Evolutionary conservation across 1,140 invertebrate genomes (phyloP), one percentile per base, ranked within the genome.

Genomic region (Penaeus chinensis): DNA sequence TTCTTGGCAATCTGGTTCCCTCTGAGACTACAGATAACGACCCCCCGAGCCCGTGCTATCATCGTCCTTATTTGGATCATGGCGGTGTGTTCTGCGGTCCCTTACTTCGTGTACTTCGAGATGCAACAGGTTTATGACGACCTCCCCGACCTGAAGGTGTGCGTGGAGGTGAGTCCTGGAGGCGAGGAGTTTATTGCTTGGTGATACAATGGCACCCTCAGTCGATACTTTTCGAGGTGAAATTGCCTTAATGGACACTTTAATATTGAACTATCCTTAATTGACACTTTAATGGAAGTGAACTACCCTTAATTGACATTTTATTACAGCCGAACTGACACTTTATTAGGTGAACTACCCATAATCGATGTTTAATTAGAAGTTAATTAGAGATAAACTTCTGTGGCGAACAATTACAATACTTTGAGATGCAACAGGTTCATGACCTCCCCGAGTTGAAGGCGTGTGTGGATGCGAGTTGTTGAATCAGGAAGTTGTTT

Each of bases 1-100:
- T 98, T 98, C 92, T 93, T 98, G 89, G 97, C 97, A 42, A 98
- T 98, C 88, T 98, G 97, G 95, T 98, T 96, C 95, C 97, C 97
- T 2, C 92, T 98, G 89, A 96, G 97, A 91, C 96, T 95, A 89
- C 97, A 98, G 92, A 97, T 98, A 92, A 98, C 97, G 32, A 97
- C 96, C 89, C 93, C 95, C 65, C 94, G 96, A 47, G 96, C 97
- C 0, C 94, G 96, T 22, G 93, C 96, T 91, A 96, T 98, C 93
- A 98, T 99, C 90, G 93, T 96, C 24, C 92, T 97, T 91, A 98
- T 98, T 91, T 98, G 98, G 98, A 93, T 96, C 89, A 95, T 97
- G 87, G 96, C 97, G 0, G 92, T 96, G 74, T 94, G 95, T 20
- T 95, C 96, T 47, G 97, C 97, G 74, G 95, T 96, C 0, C 97